Evolutionary conservation across 2,113 vertebrate genomes (phyloP), one percentile per base, ranked within the genome.

Genomic region (Nettapus auritus): DNA sequence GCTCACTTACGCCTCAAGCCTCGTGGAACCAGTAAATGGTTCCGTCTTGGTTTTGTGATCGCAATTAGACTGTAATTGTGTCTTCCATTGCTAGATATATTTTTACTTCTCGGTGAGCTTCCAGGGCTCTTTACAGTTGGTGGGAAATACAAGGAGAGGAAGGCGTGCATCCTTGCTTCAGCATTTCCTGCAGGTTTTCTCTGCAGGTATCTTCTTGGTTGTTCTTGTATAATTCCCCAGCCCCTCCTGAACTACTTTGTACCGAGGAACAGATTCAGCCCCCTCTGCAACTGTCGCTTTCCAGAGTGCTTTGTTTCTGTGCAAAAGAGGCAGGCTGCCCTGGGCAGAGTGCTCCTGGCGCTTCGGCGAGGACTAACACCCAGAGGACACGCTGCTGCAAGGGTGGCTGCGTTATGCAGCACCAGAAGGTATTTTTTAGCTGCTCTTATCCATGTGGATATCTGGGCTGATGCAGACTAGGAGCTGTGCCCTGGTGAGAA

Each of bases 41-140:
- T 91, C 68, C 70, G 46, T 38, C 91, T 87, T 89, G 71, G 34
- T 42, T 90, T 93, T 90, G 64, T 83, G 89, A 29, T 42, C 94
- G 76, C 86, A 82, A 1, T 86, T 82, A 93, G 44, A 56, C 59
- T 60, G 6, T 88, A 82, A 92, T 89, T 76, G 78, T 84, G 40
- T 81, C 44, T 95, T 90, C 60, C 36, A 14, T 42, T 83, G 38
- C 81, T 94, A 2, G 62, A 40, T 71, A 3, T 80, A 44, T 86
- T 91, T 63, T 8, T 8, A 16, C 4, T 11, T 29, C 42, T 11
- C 14, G 52, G 59, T 84, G 67, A 82, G 63, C 55, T 91, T 95
- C 52, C 76, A 42, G 74, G 38, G 31, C 53, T 13, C 53, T 91
- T 71, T 16, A n/a, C 60, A 78, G 59, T 60, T 78, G 83, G 42